Evolutionary conservation across 2,888 invertebrate genomes (phyloP), one percentile per base, ranked within the genome.

Genomic region (Dasypolia templi): DNA sequence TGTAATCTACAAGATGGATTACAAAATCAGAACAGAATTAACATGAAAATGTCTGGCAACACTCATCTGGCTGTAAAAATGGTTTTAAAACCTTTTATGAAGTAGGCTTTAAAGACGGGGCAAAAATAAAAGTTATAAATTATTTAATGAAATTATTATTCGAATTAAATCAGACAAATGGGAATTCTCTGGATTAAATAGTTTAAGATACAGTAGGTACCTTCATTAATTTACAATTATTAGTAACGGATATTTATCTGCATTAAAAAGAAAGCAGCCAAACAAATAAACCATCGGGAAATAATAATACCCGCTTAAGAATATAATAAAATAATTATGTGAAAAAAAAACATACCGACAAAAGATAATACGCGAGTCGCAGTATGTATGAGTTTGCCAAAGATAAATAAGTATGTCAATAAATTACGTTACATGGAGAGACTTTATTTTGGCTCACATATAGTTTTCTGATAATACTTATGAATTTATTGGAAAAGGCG

Each of bases 371-470:
- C n/a, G n/a, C 42, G 19, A 58, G 65, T 53, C 58, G 22, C 22
- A 39, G 22, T 61, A 78, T 63, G 39, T 56, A 72, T 49, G 35
- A 71, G 55, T 80, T 69, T 66, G 39, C 61, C 49, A n/a, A 73
- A 59, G 19, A 73, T 69, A 68, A 80, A 71, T 58, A 71, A 68
- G 65, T 63, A 59, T 51, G 29, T 14, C 67, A 56, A 66, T 73
- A 80, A 67, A 79, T 79, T 59, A 76, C 32, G 19, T 66, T 55
- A 55, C 39, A 62, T 65, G 51, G 46, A 71, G 63, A 49, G 39
- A 53, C 22, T 70, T 63, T 61, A 19, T 42, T n/a, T n/a, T n/a
- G n/a, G n/a, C n/a, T n/a, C n/a, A n/a, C n/a, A n/a, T n/a, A n/a
- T n/a, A n/a, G n/a, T n/a, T n/a, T n/a, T n/a, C n/a, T n/a, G n/a